phyloP scores from a whole-genome alignment of 2,797 vertebrate genomes.

The Gallinago solitaria region DNA sequence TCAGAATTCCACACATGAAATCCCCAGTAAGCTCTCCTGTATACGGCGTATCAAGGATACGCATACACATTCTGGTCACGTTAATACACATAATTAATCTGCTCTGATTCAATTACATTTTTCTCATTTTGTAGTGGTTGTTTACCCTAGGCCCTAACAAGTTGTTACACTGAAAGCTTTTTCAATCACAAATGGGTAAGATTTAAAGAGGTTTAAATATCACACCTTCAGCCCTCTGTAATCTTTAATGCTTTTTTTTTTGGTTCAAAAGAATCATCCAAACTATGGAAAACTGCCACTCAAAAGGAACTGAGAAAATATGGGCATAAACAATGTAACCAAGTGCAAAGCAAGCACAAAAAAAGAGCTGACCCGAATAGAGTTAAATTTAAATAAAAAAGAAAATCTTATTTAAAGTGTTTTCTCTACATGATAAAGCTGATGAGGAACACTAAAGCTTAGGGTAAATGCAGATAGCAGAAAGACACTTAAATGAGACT shows the following conservation, averaged over 20 bases:
- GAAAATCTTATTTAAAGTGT: neutral
- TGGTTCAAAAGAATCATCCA: neutral
- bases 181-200: neutral
- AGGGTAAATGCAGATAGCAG: neutral
- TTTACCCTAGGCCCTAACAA: neutral
- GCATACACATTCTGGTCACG: neutral
- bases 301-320: neutral
- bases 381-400: neutral
- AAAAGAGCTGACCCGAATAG: neutral
- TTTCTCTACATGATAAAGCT: neutral
- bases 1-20: neutral
- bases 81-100: neutral
- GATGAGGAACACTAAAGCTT: neutral
- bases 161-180: neutral
- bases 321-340: neutral
- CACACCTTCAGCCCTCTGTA: neutral
- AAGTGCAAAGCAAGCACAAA: neutral
- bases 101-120: neutral
- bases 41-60: neutral
- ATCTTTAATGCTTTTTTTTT: neutral
- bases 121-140: neutral
- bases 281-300: neutral
- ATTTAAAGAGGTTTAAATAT: slow-evolving; percentile 3
- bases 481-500: neutral
- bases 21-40: neutral